Conservation (phyloP, 2,113 vertebrate genomes). For the Azemiops feae region DNA sequence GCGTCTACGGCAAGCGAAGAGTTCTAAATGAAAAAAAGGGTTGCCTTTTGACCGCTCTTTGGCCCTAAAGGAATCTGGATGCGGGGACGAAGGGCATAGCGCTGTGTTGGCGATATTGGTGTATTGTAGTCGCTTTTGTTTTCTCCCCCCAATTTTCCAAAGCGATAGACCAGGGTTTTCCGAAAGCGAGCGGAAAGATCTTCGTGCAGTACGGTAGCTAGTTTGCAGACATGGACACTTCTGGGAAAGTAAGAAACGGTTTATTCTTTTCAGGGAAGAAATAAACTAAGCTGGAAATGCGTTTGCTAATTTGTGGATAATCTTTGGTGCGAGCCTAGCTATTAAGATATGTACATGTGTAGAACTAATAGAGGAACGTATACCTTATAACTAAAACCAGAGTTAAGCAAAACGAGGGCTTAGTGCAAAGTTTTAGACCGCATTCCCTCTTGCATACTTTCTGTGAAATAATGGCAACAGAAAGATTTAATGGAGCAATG, state of each 20-base stretch:
- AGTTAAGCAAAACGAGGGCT: not conserved
- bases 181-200: not conserved
- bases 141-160: not conserved
- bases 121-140: too few species aligned
- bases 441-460: not conserved
- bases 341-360: not conserved
- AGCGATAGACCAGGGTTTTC: not conserved
- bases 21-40: not conserved
- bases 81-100: not conserved
- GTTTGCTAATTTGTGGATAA: not conserved
- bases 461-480: not conserved
- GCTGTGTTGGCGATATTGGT: not conserved
- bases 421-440: not conserved
- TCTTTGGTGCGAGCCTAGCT: not conserved
- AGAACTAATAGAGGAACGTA: not conserved
- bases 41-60: not conserved
- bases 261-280: not conserved
- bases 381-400: not conserved
- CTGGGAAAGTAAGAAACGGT: conserved; percentile 50
- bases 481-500: not conserved
- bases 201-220: not conserved
- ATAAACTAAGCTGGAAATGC: not conserved
- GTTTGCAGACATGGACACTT: conserved; percentile 54
- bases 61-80: not conserved
- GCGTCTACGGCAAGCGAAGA: not conserved